Percentiles rank a stretch among this genome's conserved stretches.
These are phyloP conservation scores for Drosophila mayri DNA, from an alignment of 1,140 invertebrate genomes.

Conservation along the genomic window DNA sequence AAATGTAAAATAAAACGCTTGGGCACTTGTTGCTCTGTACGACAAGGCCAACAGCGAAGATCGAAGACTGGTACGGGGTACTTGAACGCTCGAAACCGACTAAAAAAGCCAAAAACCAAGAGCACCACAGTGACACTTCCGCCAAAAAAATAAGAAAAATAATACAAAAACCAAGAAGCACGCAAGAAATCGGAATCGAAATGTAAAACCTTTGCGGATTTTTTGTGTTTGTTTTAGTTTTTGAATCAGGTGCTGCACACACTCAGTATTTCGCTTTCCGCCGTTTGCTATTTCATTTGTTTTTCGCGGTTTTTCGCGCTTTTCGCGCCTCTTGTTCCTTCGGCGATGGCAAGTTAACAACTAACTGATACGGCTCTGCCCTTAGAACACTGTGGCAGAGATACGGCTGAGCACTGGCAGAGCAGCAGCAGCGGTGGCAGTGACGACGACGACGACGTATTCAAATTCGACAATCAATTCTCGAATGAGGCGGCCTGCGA, in stretches of 20 bases:
- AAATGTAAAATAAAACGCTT: conserved; percentile 68
- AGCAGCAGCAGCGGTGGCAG: conserved; percentile 24
- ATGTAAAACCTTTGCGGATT: conserved; percentile 56
- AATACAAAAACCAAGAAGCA: conserved; percentile 12
- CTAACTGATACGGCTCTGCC: conserved; percentile 72
- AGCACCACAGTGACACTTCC: conserved; percentile 23
- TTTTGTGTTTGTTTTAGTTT: conserved; percentile 11
- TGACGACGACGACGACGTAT: conserved; percentile 58
- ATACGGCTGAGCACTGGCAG: conserved; percentile 3
- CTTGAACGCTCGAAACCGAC: conserved; percentile 22
- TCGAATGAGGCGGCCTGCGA: conserved; percentile 64
- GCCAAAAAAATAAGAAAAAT: neutral
- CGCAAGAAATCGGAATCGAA: conserved; percentile 67
- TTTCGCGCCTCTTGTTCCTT: conserved; percentile 43
- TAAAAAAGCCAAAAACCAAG: conserved; percentile 13
- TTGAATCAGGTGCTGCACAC: conserved; percentile 29
- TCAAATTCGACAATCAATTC: conserved; percentile 82
- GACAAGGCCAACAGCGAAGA: conserved; percentile 22
- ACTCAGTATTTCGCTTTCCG: conserved; percentile 29
- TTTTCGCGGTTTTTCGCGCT: conserved; percentile 35
- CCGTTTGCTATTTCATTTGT: conserved; percentile 2
- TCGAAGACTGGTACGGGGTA: conserved; percentile 3
- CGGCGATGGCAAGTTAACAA: conserved; percentile 75
- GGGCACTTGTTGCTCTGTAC: conserved; percentile 32
- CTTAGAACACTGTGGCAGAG: conserved; percentile 9